Conservation (phyloP, 2,797 vertebrate genomes). For the Rhinatrema bivittatum region DNA sequence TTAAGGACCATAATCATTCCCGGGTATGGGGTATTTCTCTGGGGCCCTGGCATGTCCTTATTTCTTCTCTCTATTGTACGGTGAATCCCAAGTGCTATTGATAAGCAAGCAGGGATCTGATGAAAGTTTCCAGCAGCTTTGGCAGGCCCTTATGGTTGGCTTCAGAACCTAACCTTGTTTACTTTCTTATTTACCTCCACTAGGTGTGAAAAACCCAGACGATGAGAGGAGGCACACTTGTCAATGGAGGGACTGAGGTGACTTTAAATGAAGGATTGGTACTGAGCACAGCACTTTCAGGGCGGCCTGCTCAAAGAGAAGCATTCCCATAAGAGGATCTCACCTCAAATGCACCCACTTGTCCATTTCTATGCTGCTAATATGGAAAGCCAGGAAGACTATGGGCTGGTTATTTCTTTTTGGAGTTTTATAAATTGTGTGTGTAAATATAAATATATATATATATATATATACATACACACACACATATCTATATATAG, state of each 20-base stretch:
- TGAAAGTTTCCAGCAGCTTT: no score
- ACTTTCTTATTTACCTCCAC: not conserved
- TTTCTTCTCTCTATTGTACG: no score
- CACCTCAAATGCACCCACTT: slow-evolving; percentile 55
- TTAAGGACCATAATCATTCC: no score
- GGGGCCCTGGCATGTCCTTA: no score
- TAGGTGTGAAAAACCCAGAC: slow-evolving; percentile 96
- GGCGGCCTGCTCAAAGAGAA: slow-evolving; percentile 75
- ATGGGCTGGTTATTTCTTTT: slow-evolving; percentile 49
- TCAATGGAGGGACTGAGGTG: slow-evolving; percentile 55
- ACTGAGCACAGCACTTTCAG: slow-evolving; percentile 94
- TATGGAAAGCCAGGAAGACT: slow-evolving; percentile 64
- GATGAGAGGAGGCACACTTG: slow-evolving; percentile 73
- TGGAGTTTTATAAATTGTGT: slow-evolving; percentile 60
- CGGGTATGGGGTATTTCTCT: no score
- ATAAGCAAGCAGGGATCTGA: no score
- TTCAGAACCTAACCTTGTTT: no score
- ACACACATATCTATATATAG: slow-evolving; percentile 55
- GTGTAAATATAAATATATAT: slow-evolving; percentile 16
- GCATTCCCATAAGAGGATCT: slow-evolving; percentile 79
- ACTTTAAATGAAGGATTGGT: slow-evolving; percentile 85
- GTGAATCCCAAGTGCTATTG: no score
- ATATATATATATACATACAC: slow-evolving; percentile 29
- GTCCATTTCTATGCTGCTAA: slow-evolving; percentile 69
- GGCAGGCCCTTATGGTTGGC: no score